These are phyloP conservation scores for Thryonomys swinderianus DNA, from an alignment of 2,113 vertebrate species.

Conservation along the genomic window DNA sequence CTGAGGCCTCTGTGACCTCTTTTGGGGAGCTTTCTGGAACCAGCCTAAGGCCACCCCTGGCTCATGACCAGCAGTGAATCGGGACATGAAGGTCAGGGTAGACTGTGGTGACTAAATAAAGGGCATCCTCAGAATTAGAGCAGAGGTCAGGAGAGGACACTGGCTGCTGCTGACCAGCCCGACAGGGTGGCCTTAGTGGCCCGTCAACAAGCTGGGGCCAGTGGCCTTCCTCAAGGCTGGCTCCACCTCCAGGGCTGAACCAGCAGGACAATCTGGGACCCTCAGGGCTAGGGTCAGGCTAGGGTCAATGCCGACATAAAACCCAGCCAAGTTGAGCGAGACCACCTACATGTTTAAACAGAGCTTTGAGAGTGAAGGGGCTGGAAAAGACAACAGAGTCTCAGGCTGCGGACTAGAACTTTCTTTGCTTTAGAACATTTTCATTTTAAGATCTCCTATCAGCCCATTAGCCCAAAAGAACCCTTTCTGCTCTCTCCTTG, in stretches of 20 bases:
- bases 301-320: constrained; percentile 85
- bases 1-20: background rate
- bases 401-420: constrained; percentile 42
- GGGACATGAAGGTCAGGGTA: constrained; percentile 48
- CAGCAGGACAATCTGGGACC: constrained; percentile 74
- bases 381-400: constrained; percentile 3
- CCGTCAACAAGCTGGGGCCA: constrained; percentile 50
- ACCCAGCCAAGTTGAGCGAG: constrained; percentile 79
- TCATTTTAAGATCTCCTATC: background rate
- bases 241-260: constrained; percentile 70
- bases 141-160: constrained; percentile 66
- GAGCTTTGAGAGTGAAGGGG: constrained; percentile 59
- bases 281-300: constrained; percentile 82
- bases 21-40: constrained; percentile 35
- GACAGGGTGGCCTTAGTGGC: constrained; percentile 57
- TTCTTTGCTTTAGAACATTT: constrained; percentile 46
- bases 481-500: background rate
- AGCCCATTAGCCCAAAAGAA: background rate
- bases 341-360: constrained; percentile 84
- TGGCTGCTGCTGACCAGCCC: constrained; percentile 52
- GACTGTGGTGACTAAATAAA: constrained; percentile 67
- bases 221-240: constrained; percentile 60
- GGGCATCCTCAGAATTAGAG: constrained; percentile 52
- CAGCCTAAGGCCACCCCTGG: background rate
- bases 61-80: constrained; percentile 21